phyloP scores from a whole-genome alignment of 2,113 vertebrate species.

The Lamprotornis superbus region DNA sequence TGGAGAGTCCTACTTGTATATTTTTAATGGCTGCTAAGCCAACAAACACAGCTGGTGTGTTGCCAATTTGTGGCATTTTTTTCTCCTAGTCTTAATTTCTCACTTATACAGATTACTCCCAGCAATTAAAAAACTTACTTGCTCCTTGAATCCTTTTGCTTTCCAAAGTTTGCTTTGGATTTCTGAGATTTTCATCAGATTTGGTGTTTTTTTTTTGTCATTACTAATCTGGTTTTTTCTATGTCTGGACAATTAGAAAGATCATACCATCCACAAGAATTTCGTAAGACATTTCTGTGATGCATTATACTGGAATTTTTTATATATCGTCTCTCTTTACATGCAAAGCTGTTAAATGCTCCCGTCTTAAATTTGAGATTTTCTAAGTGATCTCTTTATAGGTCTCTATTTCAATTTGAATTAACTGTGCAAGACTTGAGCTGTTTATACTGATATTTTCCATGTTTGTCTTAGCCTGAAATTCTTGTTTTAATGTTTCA shows the following conservation, averaged over 20 bases:
- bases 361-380: neutral
- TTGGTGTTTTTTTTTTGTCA: neutral
- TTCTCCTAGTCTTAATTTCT: conserved; percentile 1
- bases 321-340: neutral
- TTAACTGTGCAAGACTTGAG: conserved; percentile 32
- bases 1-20: neutral
- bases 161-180: neutral
- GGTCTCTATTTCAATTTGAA: neutral
- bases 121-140: neutral
- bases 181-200: neutral
- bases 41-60: neutral
- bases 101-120: neutral
- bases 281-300: neutral
- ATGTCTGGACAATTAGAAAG: neutral
- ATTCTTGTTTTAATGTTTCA: conserved; percentile 54
- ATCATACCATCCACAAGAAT: neutral
- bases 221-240: neutral
- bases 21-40: neutral
- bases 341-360: neutral
- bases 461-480: conserved; percentile 28
- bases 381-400: conserved; percentile 5
- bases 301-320: neutral
- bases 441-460: conserved; percentile 27
- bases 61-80: neutral
- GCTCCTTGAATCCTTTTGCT: neutral